Base-by-base conservation (phyloP, 2,113 vertebrate genomes). In the Aptenodytes patagonicus region DNA sequence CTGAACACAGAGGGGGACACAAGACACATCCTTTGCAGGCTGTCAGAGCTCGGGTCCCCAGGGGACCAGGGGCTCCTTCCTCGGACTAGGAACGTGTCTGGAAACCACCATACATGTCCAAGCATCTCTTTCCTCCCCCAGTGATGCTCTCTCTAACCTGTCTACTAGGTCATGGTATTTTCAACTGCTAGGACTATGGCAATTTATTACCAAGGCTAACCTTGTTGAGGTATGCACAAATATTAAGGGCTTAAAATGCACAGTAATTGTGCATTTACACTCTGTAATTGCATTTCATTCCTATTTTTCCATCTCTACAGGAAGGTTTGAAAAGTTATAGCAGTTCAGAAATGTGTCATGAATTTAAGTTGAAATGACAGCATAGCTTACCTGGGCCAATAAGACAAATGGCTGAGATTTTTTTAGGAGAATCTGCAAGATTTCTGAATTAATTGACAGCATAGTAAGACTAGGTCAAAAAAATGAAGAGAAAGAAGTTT, bases 1-100 rank as follows among this genome's bases (percentile, higher is more conserved):
- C 34, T 70, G 55, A 52, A 55, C 46, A 14, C 5, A 14, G 75
- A 42, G 26, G 0, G 9, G 38, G 40, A 22, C 69, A 44, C 32
- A 10, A 85, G 51, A 31, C 32, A 17, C 16, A 36, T 70, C n/a
- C 57, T 52, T 16, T 20, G 34, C 42, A 54, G 44, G 44, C 11
- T 58, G 66, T 29, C 34, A 80, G 22, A 49, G 16, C 13, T 34
- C 13, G 6, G 11, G 17, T 57, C 20, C 38, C 49, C 28, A 32
- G 12, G 31, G 34, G 14, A 66, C 22, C 62, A 28, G 2, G 5
- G 17, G 3, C 22, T 81, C 26, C 75, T 44, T 81, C 69, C 34
- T 89, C 3, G 2, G 47, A 42, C n/a, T 32, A 24, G 29, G 22
- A 78, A 8, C 0, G 0, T 9, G 31, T 17, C 66, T 78, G 22